phyloP scores from a whole-genome alignment of 2,888 invertebrate genomes.

The Monochamus alternatus region DNA sequence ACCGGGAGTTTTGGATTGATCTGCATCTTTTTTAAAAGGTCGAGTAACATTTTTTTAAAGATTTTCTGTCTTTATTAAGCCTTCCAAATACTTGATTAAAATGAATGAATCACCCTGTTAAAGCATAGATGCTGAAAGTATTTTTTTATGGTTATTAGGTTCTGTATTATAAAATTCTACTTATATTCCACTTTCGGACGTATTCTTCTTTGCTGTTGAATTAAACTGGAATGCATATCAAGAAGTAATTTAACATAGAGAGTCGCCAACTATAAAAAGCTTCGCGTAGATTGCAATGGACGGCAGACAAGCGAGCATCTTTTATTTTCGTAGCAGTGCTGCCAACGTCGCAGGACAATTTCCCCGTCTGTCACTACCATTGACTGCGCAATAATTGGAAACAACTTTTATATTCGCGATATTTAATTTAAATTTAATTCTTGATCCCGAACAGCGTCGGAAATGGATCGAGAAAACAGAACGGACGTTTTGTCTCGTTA shows the following conservation, averaged over 20 bases:
- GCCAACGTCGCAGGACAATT: constrained; percentile 61
- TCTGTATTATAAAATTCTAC: not conserved
- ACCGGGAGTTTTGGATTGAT: too few relatives aligned
- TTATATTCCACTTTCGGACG: too few relatives aligned
- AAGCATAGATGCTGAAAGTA: too few relatives aligned
- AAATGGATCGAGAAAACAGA: constrained; percentile 48
- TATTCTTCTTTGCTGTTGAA: not conserved
- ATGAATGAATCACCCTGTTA: too few relatives aligned
- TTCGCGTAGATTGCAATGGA: constrained; percentile 24
- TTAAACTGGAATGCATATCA: constrained; percentile 14
- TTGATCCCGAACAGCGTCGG: constrained; percentile 53
- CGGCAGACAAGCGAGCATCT: constrained; percentile 37
- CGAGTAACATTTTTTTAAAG: too few relatives aligned
- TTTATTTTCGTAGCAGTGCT: constrained; percentile 41
- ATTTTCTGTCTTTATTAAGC: too few relatives aligned
- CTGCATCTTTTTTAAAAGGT: too few relatives aligned
- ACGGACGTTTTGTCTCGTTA: constrained; percentile 51
- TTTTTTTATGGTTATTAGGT: not conserved
- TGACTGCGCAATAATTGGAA: constrained; percentile 69
- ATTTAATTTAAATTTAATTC: constrained; percentile 68
- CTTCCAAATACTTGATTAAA: too few relatives aligned
- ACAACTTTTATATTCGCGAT: constrained; percentile 64
- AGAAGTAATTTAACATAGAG: constrained; percentile 22
- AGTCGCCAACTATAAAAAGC: constrained; percentile 30
- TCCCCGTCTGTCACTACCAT: constrained; percentile 68